Evolutionary conservation across 2,797 vertebrate genomes (phyloP).

Genomic region (Coracias cyanogaster): DNA sequence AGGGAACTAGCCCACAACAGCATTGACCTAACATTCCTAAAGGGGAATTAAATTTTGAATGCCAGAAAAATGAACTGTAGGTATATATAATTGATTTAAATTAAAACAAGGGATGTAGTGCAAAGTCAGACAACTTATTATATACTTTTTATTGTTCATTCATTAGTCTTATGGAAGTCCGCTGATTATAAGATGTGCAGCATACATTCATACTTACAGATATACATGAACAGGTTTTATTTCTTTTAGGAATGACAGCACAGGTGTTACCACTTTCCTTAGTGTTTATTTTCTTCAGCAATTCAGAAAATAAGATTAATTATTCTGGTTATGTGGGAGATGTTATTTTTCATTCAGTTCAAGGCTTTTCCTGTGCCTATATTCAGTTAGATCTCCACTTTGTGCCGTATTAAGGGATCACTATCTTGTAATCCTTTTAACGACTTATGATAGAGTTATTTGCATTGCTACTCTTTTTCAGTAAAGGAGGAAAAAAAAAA

Average conservation of each 20-base stretch:
- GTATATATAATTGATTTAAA: neutral
- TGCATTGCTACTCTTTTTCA: neutral
- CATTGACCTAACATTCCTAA: neutral
- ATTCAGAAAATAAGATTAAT: neutral
- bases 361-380: neutral
- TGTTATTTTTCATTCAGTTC: neutral
- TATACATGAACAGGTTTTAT: neutral
- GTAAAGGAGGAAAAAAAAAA: neutral
- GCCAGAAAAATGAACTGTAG: conserved; percentile 40
- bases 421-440: conserved; percentile 9
- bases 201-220: neutral
- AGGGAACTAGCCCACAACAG: neutral
- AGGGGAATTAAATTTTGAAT: conserved; percentile 50
- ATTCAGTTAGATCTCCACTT: neutral
- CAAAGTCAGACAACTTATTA: neutral
- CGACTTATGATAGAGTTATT: neutral
- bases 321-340: neutral
- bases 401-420: neutral
- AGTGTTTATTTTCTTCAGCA: neutral
- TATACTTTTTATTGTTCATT: neutral
- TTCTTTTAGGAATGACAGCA: neutral
- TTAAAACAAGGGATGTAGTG: neutral
- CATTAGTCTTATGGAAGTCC: neutral
- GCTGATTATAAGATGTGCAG: neutral
- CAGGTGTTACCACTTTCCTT: neutral